phyloP scores from a whole-genome alignment of 2,797 vertebrate species.

The Harpagifer antarcticus region DNA sequence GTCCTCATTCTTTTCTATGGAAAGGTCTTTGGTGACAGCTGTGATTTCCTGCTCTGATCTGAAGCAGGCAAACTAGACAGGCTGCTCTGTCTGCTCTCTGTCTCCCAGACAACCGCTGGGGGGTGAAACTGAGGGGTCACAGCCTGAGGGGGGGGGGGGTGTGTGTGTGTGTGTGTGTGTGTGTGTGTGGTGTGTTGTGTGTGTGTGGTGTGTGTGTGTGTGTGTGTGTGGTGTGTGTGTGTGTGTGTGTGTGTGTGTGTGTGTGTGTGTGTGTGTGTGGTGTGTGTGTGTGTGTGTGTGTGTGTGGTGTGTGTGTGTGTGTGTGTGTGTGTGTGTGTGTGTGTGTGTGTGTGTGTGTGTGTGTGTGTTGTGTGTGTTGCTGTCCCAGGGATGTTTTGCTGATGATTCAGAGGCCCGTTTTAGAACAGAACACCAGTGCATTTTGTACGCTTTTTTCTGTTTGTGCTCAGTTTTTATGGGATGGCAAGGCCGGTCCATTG shows the following conservation, averaged over 20 bases:
- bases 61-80: conserved; percentile 46
- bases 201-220: too few relatives aligned
- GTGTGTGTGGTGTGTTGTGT: too few relatives aligned
- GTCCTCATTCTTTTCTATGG: conserved; percentile 34
- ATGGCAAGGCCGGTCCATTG: neutral
- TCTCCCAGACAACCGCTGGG: conserved; percentile 66
- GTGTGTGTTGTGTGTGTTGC: conserved; percentile 39
- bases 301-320: conserved; percentile 18
- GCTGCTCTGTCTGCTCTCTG: conserved; percentile 58
- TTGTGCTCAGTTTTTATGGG: conserved; percentile 32
- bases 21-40: conserved; percentile 60
- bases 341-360: conserved; percentile 24
- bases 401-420: conserved; percentile 65
- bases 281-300: conserved; percentile 24
- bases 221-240: too few relatives aligned
- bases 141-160: neutral
- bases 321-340: conserved; percentile 25
- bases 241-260: conserved; percentile 20
- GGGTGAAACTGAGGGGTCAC: conserved; percentile 34
- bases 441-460: conserved; percentile 26
- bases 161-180: conserved; percentile 23
- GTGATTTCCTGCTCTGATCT: conserved; percentile 50
- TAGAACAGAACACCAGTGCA: conserved; percentile 56
- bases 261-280: conserved; percentile 25
- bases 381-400: conserved; percentile 63